Evolutionary conservation across 92 coral and sea anemone species (phyloP).

Genomic region (Phenganax subtilis): DNA sequence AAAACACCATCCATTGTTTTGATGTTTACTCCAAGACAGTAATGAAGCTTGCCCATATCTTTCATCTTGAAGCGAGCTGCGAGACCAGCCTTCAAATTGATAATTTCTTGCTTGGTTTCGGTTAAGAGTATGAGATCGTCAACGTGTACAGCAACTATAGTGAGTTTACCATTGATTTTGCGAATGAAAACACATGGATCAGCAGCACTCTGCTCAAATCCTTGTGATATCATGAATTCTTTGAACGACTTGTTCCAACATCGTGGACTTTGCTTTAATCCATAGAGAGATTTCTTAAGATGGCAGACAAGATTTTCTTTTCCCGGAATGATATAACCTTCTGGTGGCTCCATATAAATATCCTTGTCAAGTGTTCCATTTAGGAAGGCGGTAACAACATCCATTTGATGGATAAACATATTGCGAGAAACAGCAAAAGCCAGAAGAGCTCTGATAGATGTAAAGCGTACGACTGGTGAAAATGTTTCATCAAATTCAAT

Average conservation of each 20-base stretch:
- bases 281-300: slow-evolving; percentile 14
- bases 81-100: no score
- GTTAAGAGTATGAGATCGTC: no score
- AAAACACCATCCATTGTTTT: background rate
- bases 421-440: slow-evolving; percentile 23
- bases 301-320: slow-evolving; percentile 12
- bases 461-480: slow-evolving; percentile 10
- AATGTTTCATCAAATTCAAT: slow-evolving; percentile 18
- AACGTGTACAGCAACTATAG: no score
- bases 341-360: background rate
- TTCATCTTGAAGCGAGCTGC: no score
- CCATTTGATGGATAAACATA: slow-evolving; percentile 16
- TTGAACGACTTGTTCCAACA: slow-evolving; percentile 26
- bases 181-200: slow-evolving; percentile 1
- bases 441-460: slow-evolving; percentile 7
- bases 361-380: slow-evolving; percentile 18
- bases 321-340: background rate
- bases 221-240: slow-evolving; percentile 19
- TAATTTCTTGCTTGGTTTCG: no score
- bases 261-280: slow-evolving; percentile 20
- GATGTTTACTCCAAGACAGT: background rate
- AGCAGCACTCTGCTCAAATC: slow-evolving; percentile 13
- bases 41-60: no score
- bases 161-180: background rate
- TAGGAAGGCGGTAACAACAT: background rate